Conservation (phyloP, 2,113 vertebrate species). For the Setophaga kirtlandii region DNA sequence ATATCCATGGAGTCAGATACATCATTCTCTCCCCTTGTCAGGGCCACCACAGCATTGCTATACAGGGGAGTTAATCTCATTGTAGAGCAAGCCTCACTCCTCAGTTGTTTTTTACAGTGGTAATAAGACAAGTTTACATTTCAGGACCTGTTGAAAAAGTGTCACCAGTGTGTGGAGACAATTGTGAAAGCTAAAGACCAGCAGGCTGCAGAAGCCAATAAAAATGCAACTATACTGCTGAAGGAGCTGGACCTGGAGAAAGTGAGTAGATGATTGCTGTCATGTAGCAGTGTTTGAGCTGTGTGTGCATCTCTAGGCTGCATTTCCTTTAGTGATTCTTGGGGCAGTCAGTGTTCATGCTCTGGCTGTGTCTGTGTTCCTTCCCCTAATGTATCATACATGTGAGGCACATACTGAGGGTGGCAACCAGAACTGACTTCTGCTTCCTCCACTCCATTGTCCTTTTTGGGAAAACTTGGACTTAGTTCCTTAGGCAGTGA, state of each 20-base stretch:
- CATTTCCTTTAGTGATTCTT: neutral
- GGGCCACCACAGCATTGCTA: no score
- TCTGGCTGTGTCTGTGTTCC: neutral
- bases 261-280: slow-evolving; percentile 70
- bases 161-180: slow-evolving; percentile 99
- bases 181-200: slow-evolving; percentile 99
- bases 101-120: neutral
- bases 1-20: no score
- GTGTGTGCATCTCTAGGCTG: neutral
- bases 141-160: slow-evolving; percentile 97
- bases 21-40: no score
- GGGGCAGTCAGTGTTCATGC: neutral
- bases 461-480: neutral
- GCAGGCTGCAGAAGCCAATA: slow-evolving; percentile 98
- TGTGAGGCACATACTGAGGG: neutral
- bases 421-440: neutral
- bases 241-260: slow-evolving; percentile 98
- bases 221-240: slow-evolving; percentile 96
- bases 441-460: neutral
- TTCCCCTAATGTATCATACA: neutral
- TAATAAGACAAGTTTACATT: slow-evolving; percentile 13
- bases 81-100: neutral
- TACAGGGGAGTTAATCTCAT: neutral
- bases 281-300: fast-evolving
- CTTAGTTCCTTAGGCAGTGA: neutral